Evolutionary conservation across 1,140 invertebrate genomes (phyloP).

Genomic region (Euborellia annulipes): DNA sequence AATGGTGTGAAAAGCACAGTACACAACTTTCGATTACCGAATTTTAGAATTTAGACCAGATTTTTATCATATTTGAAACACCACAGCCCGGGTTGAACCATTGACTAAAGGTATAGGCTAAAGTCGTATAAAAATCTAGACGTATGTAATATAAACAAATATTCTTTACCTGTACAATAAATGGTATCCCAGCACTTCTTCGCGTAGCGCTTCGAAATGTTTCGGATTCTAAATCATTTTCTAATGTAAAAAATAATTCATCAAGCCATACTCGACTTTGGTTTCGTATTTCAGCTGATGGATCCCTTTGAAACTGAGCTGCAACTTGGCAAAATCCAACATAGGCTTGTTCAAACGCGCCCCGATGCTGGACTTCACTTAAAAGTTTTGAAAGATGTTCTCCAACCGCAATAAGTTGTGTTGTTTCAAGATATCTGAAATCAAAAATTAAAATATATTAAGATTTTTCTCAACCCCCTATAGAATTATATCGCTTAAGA

Average conservation of each 20-base stretch:
- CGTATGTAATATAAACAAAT: too few relatives aligned
- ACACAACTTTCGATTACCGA: too few relatives aligned
- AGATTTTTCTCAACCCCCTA: slow-evolving; percentile 14
- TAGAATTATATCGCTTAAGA: not conserved
- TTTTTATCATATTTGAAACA: too few relatives aligned
- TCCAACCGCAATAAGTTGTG: slow-evolving; percentile 40
- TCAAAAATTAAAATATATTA: slow-evolving; percentile 2
- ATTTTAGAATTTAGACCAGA: too few relatives aligned
- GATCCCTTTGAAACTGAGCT: slow-evolving; percentile 42
- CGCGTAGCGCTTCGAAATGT: slow-evolving; percentile 45
- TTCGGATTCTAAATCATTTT: not conserved
- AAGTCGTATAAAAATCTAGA: too few relatives aligned
- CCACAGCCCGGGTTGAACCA: too few relatives aligned
- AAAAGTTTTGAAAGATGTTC: slow-evolving; percentile 56
- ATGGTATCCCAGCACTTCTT: slow-evolving; percentile 80
- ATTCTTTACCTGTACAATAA: slow-evolving; percentile 74
- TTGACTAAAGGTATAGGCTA: too few relatives aligned
- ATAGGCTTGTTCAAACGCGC: slow-evolving; percentile 90
- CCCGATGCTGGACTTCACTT: slow-evolving; percentile 74
- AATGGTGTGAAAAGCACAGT: too few relatives aligned
- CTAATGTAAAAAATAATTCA: slow-evolving; percentile 11
- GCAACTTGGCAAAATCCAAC: slow-evolving; percentile 71
- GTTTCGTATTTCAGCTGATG: not conserved
- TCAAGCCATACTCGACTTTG: slow-evolving; percentile 8
- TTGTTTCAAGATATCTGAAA: slow-evolving; percentile 20